Conservation (phyloP, 2,113 vertebrate genomes). For the Spilogale gracilis region DNA sequence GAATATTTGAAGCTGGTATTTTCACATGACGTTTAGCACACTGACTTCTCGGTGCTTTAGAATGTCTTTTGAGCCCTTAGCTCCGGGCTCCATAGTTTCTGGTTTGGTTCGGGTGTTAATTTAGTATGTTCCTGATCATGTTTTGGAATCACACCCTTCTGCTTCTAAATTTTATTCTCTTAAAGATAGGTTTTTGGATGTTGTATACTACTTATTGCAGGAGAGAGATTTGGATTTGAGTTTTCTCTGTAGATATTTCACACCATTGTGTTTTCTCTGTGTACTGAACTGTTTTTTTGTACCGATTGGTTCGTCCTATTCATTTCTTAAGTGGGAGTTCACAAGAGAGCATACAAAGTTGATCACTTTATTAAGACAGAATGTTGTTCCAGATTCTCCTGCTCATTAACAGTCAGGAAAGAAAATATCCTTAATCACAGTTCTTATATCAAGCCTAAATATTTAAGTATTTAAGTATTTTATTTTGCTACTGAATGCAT, state of each 20-base stretch:
- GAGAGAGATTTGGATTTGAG: constrained; percentile 21
- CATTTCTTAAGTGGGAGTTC: constrained; percentile 63
- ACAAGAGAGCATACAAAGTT: constrained; percentile 26
- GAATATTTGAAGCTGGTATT: background rate
- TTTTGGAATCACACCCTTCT: background rate
- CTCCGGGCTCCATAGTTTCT: background rate
- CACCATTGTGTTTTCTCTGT: constrained; percentile 56
- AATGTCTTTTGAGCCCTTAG: background rate
- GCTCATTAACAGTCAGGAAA: background rate
- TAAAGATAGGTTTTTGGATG: background rate
- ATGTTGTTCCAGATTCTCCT: constrained; percentile 16
- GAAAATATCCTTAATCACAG: background rate
- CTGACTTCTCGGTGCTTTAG: background rate
- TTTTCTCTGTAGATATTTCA: constrained; percentile 67
- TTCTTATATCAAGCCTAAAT: background rate
- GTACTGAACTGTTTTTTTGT: constrained; percentile 24
- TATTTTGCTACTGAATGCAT: background rate
- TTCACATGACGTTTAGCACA: background rate
- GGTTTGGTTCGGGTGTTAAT: constrained; percentile 8
- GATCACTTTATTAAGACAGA: constrained; percentile 25
- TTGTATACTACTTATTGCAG: background rate
- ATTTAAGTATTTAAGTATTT: constrained; percentile 45
- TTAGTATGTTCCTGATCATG: background rate
- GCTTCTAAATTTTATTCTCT: constrained; percentile 18
- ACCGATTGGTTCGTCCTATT: constrained; percentile 44